Base-by-base conservation (phyloP, 1,140 invertebrate species). In the Colletes gigas region DNA sequence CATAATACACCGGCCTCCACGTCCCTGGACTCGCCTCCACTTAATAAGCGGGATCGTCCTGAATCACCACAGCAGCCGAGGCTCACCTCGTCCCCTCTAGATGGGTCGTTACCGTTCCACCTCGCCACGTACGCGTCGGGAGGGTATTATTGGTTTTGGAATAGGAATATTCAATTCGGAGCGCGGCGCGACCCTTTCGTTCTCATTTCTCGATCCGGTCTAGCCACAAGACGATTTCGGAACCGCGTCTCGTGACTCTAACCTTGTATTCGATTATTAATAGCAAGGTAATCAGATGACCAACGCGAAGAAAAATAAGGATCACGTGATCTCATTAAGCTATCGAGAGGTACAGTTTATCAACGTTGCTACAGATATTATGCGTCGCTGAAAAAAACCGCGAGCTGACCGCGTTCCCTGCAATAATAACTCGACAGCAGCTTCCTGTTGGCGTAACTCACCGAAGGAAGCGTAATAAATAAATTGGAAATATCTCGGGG, bases 31-130 rank as follows among this genome's bases (percentile, higher is more conserved):
- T 93, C 91, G 90, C 90, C 92, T 93, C 93, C 92, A 92, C 92
- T 93, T 93, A 93, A 93, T 93, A 93, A 93, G 91, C 91, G 87
- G 90, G 89, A 92, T 93, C 91, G 91, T 91, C 85, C 88, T 90
- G 91, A 91, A 91, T 89, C 89, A 92, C 86, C 91, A 81, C 85
- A 83, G 91, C 91, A 92, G 90, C 88, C 88, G 76, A 78, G 76
- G 62, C 81, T 86, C 85, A 85, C 76, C 83, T 86, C 83, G 52
- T 14, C 14, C n/a, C 54, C 59, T 60, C 78, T 55, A 72, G 77
- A 80, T 78, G 70, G 68, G 63, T 88, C 86, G 87, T 80, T 83
- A 76, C 86, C 82, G 84, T 81, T 88, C 68, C 72, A 41, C 44
- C 54, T 62, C 54, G 57, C 41, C 69, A 65, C 72, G 59, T 81